Percentiles rank a stretch among this genome's conserved stretches.
Evolutionary conservation across 2,797 vertebrate genomes (phyloP).

Genomic region (Galago senegalensis): DNA sequence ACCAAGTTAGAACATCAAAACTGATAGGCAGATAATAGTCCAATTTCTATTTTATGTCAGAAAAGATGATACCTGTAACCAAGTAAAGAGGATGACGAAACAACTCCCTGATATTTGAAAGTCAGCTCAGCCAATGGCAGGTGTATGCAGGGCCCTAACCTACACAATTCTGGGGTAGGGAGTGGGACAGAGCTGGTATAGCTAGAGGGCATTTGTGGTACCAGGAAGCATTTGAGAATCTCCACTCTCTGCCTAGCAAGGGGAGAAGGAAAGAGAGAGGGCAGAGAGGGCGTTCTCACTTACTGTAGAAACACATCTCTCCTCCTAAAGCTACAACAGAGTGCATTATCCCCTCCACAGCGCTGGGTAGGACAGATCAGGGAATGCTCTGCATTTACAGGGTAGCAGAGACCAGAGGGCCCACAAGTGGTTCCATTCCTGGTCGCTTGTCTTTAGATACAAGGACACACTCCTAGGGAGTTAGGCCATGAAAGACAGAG

Average conservation of each 20-base stretch:
- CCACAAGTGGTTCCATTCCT: too few relatives aligned
- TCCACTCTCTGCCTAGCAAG: neutral
- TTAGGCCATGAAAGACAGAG: neutral
- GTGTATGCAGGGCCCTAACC: neutral
- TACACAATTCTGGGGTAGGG: neutral
- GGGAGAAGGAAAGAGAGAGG: neutral
- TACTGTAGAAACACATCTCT: neutral
- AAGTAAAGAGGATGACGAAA: neutral
- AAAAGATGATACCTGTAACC: neutral
- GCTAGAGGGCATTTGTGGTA: neutral
- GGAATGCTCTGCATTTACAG: neutral
- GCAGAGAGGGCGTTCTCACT: neutral
- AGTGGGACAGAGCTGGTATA: neutral
- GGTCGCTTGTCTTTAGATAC: neutral
- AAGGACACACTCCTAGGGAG: neutral
- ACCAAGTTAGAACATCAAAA: neutral
- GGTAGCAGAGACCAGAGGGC: too few relatives aligned
- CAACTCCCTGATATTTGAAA: neutral
- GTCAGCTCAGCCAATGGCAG: neutral
- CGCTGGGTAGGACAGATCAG: neutral
- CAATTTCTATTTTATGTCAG: neutral
- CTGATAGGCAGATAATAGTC: neutral
- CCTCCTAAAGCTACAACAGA: neutral
- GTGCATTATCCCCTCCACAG: fast-evolving
- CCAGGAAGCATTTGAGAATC: neutral